Base-by-base conservation (phyloP, 2,113 vertebrate genomes). In the Brachypodius melanocephalos region DNA sequence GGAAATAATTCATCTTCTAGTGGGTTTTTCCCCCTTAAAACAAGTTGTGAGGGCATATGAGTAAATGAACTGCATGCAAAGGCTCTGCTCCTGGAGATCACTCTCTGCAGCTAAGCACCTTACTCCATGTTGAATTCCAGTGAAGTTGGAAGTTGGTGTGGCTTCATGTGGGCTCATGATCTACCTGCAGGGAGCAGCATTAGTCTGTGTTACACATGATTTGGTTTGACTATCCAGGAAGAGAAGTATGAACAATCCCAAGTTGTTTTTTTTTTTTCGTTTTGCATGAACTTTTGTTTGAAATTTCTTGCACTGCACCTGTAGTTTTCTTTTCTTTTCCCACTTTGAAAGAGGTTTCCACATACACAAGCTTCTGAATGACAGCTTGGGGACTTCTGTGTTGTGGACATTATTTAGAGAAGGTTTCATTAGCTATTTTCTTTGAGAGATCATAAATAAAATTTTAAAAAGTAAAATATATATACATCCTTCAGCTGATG, bases 181-280 rank as follows among this genome's bases (percentile, higher is more conserved):
- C 52, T 26, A 91, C 93, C 91, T 96, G 93, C 69, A 96, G 95
- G 49, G 96, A 94, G 95, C 93, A 97, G 91, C 84, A 95, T 80
- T 58, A 93, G 78, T 46, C 88, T 86, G 34, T 82, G 18, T 73
- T 92, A 46, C 48, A 25, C 20, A 17, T 65, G 42, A 28, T 73
- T 21, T 4, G 1, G 7, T 82, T 85, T 84, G 31, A 45, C 40
- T 72, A 22, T 71, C 63, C 45, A 65, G 52, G 57, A 78, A 75
- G 14, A 92, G 10, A 12, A 54, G 8, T 34, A 15, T 45, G n/a
- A 93, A 46, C 38, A 58, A 43, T 22, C 28, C 22, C 63, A 82
- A 66, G 2, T 49, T 55, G 1, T 21, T 69, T 62, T 73, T 62
- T 54, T 63, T 58, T 54, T 62, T 31, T 8, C 7, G 17, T 25